Conservation (phyloP, 37 sponge, comb jelly and placozoan species). For the Eunapius fragilis region DNA sequence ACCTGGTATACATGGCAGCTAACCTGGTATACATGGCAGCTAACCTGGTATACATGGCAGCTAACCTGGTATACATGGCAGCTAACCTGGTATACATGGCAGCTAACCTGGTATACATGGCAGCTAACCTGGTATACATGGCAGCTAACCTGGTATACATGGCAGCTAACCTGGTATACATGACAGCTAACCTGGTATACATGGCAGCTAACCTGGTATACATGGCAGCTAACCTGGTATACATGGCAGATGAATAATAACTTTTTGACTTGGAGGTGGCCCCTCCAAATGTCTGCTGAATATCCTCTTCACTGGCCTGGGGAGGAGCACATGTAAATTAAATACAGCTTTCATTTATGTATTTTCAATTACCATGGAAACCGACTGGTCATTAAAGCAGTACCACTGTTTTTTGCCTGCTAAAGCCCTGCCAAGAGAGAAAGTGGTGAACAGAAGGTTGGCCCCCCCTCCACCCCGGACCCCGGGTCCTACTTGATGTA, state of each 20-base stretch:
- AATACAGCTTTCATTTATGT: not conserved
- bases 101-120: too few species aligned
- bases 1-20: too few species aligned
- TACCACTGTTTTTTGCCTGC: slow-evolving; percentile 81
- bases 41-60: too few species aligned
- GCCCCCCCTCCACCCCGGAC: too few species aligned
- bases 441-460: not conserved
- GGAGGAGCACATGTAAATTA: not conserved
- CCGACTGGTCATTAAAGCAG: slow-evolving; percentile 93
- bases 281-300: slow-evolving; percentile 87
- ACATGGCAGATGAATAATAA: slow-evolving; percentile 82
- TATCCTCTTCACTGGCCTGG: slow-evolving; percentile 65
- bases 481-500: slow-evolving; percentile 86
- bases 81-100: too few species aligned
- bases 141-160: not conserved
- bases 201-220: slow-evolving; percentile 65
- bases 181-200: not conserved
- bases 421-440: slow-evolving; percentile 67
- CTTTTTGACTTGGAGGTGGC: slow-evolving; percentile 30
- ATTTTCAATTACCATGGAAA: slow-evolving; percentile 61
- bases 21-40: too few species aligned
- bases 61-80: too few species aligned
- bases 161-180: not conserved
- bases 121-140: not conserved
- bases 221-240: slow-evolving; percentile 65